Evolutionary conservation across 2,888 invertebrate species (phyloP).

Genomic region (Holacanthella duospinosa): DNA sequence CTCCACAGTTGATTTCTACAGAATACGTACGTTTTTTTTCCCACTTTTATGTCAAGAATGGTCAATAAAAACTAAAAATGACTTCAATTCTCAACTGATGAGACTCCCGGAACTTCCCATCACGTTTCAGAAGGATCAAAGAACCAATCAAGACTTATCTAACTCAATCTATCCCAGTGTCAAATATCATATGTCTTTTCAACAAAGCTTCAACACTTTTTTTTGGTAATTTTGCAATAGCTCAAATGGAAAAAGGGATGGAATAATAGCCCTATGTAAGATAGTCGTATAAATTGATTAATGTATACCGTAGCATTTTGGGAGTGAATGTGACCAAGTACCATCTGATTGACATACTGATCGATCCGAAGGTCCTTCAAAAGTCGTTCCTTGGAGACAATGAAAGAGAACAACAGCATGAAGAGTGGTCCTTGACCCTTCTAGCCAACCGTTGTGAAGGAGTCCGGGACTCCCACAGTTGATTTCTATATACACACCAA

Average conservation of each 20-base stretch:
- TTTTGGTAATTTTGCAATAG: too few species aligned
- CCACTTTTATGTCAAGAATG: neutral
- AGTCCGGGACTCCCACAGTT: slow-evolving; percentile 48
- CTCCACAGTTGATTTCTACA: slow-evolving; percentile 90
- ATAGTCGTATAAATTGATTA: too few species aligned
- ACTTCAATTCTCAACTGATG: neutral
- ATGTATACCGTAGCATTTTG: slow-evolving; percentile 45
- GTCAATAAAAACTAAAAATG: too few species aligned
- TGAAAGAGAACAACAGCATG: slow-evolving; percentile 47
- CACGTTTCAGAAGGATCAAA: too few species aligned
- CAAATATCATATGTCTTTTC: too few species aligned
- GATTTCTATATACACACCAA: slow-evolving; percentile 43
- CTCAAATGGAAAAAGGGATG: too few species aligned
- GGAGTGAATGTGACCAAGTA: slow-evolving; percentile 48
- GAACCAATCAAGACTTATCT: too few species aligned
- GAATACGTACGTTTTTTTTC: slow-evolving; percentile 26
- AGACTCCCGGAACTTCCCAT: too few species aligned
- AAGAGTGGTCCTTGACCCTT: slow-evolving; percentile 46
- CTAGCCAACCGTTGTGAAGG: slow-evolving; percentile 49
- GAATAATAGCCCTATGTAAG: too few species aligned
- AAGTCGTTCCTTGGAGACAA: slow-evolving; percentile 45
- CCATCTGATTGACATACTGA: slow-evolving; percentile 47
- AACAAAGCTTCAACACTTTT: too few species aligned
- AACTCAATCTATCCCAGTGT: too few species aligned
- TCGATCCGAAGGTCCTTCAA: slow-evolving; percentile 43